These are phyloP conservation scores for Crenuchus spilurus DNA, from an alignment of 2,797 vertebrate species.

Conservation along the genomic window DNA sequence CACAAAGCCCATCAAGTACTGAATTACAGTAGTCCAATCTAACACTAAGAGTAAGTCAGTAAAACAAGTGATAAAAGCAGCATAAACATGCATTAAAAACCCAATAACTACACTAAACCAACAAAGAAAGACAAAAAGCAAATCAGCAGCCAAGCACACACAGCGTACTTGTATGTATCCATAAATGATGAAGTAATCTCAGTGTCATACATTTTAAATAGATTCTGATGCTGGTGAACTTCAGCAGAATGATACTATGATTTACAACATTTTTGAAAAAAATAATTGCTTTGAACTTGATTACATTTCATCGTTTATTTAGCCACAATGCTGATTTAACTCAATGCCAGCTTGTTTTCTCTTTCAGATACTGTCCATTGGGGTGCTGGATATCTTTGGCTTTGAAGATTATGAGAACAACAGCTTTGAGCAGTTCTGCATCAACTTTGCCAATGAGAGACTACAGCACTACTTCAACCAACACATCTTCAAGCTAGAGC, in stretches of 20 bases:
- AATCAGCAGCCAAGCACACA: too few relatives aligned
- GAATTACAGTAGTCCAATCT: too few relatives aligned
- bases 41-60: too few relatives aligned
- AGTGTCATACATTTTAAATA: background rate
- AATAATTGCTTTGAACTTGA: background rate
- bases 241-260: background rate
- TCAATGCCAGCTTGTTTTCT: background rate
- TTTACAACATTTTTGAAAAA: background rate
- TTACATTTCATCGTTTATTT: background rate
- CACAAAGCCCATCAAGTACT: too few relatives aligned
- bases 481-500: conserved; percentile 97
- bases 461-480: conserved; percentile 99
- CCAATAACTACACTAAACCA: too few relatives aligned
- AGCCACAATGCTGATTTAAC: background rate
- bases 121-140: too few relatives aligned
- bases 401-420: conserved; percentile 99
- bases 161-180: too few relatives aligned
- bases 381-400: conserved; percentile 97
- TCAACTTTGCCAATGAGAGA: conserved; percentile 97
- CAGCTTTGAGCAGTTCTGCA: conserved; percentile 98
- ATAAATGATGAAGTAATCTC: too few relatives aligned
- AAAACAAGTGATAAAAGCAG: too few relatives aligned
- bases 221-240: background rate
- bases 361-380: conserved; percentile 91
- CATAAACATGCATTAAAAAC: too few relatives aligned